Base-by-base conservation (phyloP, 2,888 invertebrate species). In the Parnassius smintheus region DNA sequence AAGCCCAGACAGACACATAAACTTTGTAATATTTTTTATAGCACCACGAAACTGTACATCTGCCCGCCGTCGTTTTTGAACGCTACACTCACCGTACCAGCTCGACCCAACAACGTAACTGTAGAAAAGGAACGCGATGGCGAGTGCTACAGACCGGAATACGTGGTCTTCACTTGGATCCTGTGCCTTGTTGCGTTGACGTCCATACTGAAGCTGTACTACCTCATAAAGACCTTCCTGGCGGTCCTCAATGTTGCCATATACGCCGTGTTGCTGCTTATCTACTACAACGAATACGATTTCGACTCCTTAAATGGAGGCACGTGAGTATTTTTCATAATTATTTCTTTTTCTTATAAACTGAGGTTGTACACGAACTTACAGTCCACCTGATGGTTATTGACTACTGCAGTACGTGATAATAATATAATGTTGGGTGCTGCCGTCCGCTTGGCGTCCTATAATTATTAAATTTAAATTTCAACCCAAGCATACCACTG, bases 111-210 rank as follows among this genome's bases (percentile, higher is more conserved):
- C 44, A 11, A 54, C 56, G 63, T 59, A 9, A 35, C 59, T 9
- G 42, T 64, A 12, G 54, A 56, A 9, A 44, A 49, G 7, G 64
- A 65, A 22, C 59, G 48, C 10, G 53, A 42, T 48, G 78, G 71
- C 0, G 88, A 91, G 56, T 96, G 96, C 73, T 88, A 92, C 56
- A 93, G 94, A 71, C 95, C 96, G 0, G 97, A 98, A 83, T 98
- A 98, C 78, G 95, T 98, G 12, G 97, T 98, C 3, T 98, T 98
- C 86, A 97, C 98, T 2, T 98, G 98, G 96, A 96, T 98, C 59
- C 90, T 99, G 18, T 97, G 98, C 74, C 93, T 99, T 77, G 96
- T 99, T 50, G 97, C 98, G 0, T 89, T 98, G 65, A 98, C 98
- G 0, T 97, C 98, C 0, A 98, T 98, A 44, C 92, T 99, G 44